phyloP scores from a whole-genome alignment of 2,888 invertebrate genomes.

The Calameuta filiformis region DNA sequence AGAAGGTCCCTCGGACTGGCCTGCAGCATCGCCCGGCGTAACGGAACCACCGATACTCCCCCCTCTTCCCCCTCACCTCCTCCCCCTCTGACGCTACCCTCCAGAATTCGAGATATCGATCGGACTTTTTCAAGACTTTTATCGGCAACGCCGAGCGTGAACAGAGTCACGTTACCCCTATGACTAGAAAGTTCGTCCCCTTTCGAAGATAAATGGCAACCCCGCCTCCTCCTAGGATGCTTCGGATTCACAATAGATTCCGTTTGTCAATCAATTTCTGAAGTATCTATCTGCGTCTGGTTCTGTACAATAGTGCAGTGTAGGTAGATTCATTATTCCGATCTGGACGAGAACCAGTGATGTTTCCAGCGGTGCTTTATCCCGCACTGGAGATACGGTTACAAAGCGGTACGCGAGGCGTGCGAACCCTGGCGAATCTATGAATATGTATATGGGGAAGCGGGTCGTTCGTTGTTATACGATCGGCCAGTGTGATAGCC shows the following conservation, averaged over 20 bases:
- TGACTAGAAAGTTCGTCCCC: background rate
- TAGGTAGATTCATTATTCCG: background rate
- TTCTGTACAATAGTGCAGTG: too few relatives aligned
- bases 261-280: background rate
- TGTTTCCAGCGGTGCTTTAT: background rate
- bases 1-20: background rate
- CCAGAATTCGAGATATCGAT: slow-evolving; percentile 36
- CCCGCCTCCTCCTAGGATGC: too few relatives aligned
- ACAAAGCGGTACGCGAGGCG: background rate
- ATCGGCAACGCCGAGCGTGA: background rate
- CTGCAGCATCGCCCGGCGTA: background rate
- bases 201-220: background rate
- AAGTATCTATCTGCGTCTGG: background rate
- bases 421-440: background rate
- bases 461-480: background rate
- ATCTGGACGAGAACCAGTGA: background rate
- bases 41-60: background rate
- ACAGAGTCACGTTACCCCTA: background rate
- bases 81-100: too few relatives aligned
- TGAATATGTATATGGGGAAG: background rate
- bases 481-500: background rate
- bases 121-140: slow-evolving; percentile 28
- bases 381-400: background rate
- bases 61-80: too few relatives aligned
- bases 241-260: background rate